Percentiles rank a stretch among this genome's conserved stretches.
Evolutionary conservation across 1,140 invertebrate species (phyloP).

Genomic region (Ceratina calcarata): DNA sequence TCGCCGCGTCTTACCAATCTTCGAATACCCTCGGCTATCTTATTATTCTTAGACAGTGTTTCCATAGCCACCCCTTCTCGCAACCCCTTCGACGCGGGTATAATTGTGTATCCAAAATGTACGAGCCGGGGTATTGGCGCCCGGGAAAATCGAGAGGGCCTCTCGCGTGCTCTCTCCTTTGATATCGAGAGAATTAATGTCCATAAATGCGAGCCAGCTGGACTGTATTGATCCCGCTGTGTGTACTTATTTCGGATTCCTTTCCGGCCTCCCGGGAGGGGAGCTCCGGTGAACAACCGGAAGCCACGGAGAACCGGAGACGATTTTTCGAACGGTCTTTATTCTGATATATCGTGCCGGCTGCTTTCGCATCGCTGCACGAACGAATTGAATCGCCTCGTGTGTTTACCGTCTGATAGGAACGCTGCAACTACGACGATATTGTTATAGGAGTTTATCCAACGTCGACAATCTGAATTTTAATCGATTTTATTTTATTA

Average conservation of each 20-base stretch:
- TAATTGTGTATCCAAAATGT: constrained; percentile 26
- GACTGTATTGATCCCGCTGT: constrained; percentile 7
- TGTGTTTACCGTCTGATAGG: too few relatives aligned
- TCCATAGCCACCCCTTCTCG: neutral
- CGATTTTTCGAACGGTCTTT: neutral
- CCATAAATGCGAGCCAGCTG: constrained; percentile 6
- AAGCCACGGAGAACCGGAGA: neutral
- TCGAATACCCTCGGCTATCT: constrained; percentile 34
- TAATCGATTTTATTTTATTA: too few relatives aligned
- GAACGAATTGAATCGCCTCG: neutral
- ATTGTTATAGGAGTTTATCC: too few relatives aligned
- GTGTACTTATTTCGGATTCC: constrained; percentile 10
- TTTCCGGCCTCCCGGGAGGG: neutral
- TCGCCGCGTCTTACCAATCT: too few relatives aligned
- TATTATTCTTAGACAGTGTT: constrained; percentile 49
- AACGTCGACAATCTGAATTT: too few relatives aligned
- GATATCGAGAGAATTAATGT: constrained; percentile 27
- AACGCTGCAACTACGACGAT: too few relatives aligned
- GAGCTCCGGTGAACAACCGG: neutral
- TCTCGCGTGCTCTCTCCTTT: neutral
- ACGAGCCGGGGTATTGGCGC: constrained; percentile 2
- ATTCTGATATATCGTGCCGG: neutral
- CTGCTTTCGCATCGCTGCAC: too few relatives aligned
- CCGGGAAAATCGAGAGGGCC: constrained; percentile 14
- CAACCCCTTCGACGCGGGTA: neutral